Conservation (phyloP, 2,888 invertebrate genomes). For the Sarcophaga rosellei region DNA sequence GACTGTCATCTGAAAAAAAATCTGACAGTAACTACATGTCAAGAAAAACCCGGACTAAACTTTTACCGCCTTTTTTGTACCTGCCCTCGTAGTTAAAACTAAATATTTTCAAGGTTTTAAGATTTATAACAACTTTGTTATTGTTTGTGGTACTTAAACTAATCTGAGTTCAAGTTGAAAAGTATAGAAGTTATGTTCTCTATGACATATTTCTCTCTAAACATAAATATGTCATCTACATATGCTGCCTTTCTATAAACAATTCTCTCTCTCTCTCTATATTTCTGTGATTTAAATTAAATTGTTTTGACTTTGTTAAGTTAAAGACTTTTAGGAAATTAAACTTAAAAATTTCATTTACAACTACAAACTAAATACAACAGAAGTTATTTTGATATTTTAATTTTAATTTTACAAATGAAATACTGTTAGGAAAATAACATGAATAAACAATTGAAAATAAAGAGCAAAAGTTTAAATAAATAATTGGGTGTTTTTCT, state of each 20-base stretch:
- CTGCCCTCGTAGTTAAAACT: too few species aligned
- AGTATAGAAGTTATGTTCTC: too few species aligned
- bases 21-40: too few species aligned
- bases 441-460: background rate
- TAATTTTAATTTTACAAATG: background rate
- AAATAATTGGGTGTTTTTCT: background rate
- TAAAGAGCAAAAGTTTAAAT: slow-evolving; percentile 15
- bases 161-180: too few species aligned
- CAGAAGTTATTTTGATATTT: too few species aligned
- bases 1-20: too few species aligned
- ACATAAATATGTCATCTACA: slow-evolving; percentile 48
- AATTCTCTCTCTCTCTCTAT: background rate
- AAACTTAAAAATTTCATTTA: too few species aligned
- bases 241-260: slow-evolving; percentile 6
- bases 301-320: slow-evolving; percentile 19
- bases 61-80: too few species aligned
- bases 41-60: too few species aligned
- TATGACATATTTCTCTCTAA: too few species aligned
- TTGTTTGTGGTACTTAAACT: background rate
- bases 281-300: slow-evolving; percentile 17
- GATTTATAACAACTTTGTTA: background rate
- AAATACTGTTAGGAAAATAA: background rate
- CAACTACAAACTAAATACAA: too few species aligned
- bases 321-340: slow-evolving; percentile 14
- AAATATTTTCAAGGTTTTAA: too few species aligned